Evolutionary conservation across 2,113 vertebrate species (phyloP), one percentile per base, ranked within the genome.

Genomic region (Addax nasomaculatus): DNA sequence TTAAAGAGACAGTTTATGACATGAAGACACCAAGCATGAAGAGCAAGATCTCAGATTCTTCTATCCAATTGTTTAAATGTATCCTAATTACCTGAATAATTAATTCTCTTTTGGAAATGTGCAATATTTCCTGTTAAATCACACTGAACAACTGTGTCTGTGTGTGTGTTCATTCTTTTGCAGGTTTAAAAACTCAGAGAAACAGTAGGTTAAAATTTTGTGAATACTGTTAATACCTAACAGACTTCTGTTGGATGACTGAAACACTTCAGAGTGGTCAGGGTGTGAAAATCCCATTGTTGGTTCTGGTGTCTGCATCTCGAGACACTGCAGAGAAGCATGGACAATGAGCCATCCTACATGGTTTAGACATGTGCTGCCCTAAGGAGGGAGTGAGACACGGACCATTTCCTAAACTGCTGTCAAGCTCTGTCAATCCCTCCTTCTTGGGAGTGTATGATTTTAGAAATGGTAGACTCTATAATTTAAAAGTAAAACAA

Each of bases 351-450:
- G 47, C 58, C 13, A 0, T 62, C 36, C 53, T 47, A 78, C 76
- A 91, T 85, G 64, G 36, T 76, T 94, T 43, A 47, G 94, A 85
- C 85, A 16, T 14, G 85, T 47, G 76, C 23, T 53, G 93, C 95
- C 85, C 88, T 88, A 6, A 4, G 53, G 95, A 53, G 76, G 43
- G 87, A 43, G 27, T 19, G 49, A 67, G 64, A 33, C 39, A 43
- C 6, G 47, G 8, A 58, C 13, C 43, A 85, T 67, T 95, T 96
- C 70, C 93, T 95, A 94, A 96, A 89, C 92, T 97, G 58, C 84
- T 85, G 87, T 96, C 97, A 96, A 55, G 87, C 64, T 88, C 84
- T 88, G 67, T 97, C 92, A 90, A 67, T 89, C 93, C 85, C 45
- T 85, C 51, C 43, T 96, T 90, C 45, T 89, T 91, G 64, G 30